These are phyloP conservation scores for Sarcoramphus papa DNA, from an alignment of 2,797 vertebrate species.

Conservation along the genomic window DNA sequence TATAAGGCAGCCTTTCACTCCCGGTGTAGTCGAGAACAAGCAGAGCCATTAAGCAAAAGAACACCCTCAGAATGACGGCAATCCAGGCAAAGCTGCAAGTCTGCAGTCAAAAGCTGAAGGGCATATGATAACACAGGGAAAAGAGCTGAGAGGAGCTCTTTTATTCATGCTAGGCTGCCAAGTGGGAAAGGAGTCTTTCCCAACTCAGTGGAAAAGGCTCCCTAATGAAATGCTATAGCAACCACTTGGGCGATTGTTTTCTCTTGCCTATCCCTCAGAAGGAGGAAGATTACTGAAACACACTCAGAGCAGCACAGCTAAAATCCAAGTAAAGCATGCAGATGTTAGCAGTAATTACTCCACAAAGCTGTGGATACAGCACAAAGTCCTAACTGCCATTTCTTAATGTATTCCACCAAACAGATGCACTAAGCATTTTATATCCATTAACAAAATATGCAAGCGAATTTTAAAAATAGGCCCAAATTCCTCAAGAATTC, in stretches of 20 bases:
- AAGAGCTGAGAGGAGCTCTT: neutral
- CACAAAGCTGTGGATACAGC: neutral
- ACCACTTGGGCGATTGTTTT: neutral
- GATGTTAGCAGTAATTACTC: neutral
- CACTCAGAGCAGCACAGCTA: neutral
- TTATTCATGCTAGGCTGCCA: neutral
- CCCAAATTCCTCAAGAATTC: neutral
- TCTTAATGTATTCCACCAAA: neutral
- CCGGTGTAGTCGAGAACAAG: accelerated
- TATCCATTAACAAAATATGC: neutral
- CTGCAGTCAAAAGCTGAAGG: neutral
- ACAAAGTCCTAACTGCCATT: neutral
- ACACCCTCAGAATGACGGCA: neutral
- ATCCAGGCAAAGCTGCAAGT: neutral
- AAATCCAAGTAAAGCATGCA: neutral
- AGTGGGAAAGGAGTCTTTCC: neutral
- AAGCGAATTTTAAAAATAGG: neutral
- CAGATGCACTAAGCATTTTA: neutral
- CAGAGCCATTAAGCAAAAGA: neutral
- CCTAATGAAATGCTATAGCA: neutral
- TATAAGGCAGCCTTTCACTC: neutral
- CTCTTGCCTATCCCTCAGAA: neutral
- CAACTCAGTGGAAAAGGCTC: neutral
- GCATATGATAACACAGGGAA: neutral
- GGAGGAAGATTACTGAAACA: neutral